Evolutionary conservation across 1,140 invertebrate species (phyloP).

Genomic region (Sarcophaga bullata): DNA sequence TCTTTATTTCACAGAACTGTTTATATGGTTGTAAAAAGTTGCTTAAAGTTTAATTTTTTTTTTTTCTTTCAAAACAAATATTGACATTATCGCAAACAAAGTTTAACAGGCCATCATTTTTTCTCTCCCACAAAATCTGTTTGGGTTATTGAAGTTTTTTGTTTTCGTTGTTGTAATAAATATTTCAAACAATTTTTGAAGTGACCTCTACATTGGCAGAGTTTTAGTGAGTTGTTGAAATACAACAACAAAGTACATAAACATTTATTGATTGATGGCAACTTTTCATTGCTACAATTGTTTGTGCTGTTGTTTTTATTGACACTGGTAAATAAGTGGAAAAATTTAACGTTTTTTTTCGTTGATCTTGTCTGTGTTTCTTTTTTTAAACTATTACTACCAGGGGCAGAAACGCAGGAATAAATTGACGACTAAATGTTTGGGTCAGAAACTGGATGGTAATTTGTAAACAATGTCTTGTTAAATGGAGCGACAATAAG

Average conservation of each 20-base stretch:
- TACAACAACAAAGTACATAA: slow-evolving; percentile 30
- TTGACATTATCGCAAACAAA: slow-evolving; percentile 34
- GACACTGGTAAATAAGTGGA: slow-evolving; percentile 25
- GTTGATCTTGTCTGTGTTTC: background rate
- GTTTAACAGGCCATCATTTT: slow-evolving; percentile 29
- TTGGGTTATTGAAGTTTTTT: background rate
- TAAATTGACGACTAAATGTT: slow-evolving; percentile 33
- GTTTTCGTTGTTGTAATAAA: slow-evolving; percentile 24
- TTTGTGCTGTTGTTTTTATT: slow-evolving; percentile 4
- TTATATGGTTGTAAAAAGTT: too few relatives aligned
- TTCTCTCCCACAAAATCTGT: background rate
- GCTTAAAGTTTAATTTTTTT: too few relatives aligned
- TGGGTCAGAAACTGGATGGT: slow-evolving; percentile 32
- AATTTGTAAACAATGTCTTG: slow-evolving; percentile 43
- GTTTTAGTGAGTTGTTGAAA: slow-evolving; percentile 23
- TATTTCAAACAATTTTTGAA: slow-evolving; percentile 34
- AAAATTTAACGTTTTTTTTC: background rate
- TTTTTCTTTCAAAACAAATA: slow-evolving; percentile 1
- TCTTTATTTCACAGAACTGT: too few relatives aligned
- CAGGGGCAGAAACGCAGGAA: background rate
- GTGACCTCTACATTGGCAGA: slow-evolving; percentile 16
- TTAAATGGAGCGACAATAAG: slow-evolving; percentile 43
- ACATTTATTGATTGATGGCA: slow-evolving; percentile 37
- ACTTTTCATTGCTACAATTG: slow-evolving; percentile 24
- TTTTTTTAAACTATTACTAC: background rate